These are phyloP conservation scores for Muscidifurax raptorellus DNA, from an alignment of 1,140 invertebrate species.

Conservation along the genomic window DNA sequence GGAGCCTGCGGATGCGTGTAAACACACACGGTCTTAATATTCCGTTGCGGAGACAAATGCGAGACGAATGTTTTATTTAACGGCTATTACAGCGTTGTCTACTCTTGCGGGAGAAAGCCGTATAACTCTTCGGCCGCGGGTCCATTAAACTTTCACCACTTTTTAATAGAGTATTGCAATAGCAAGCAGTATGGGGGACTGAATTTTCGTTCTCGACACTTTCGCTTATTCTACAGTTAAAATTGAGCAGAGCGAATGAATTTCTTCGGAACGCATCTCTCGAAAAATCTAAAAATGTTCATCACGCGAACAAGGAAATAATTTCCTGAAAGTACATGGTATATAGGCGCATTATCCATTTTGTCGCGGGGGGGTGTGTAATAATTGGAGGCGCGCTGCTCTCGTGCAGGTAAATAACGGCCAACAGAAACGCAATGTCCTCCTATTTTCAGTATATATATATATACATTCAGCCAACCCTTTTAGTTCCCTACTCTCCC, in stretches of 20 bases:
- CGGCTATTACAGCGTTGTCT: neutral
- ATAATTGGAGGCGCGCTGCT: neutral
- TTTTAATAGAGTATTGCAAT: constrained; percentile 44
- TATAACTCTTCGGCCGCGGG: constrained; percentile 35
- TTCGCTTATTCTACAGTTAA: too few relatives aligned
- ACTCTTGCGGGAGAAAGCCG: neutral
- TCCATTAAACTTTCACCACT: constrained; percentile 49
- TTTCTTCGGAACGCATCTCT: too few relatives aligned
- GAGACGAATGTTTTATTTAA: constrained; percentile 52
- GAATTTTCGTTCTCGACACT: constrained; percentile 19
- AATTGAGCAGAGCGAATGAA: too few relatives aligned
- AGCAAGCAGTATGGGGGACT: neutral
- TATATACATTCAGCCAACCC: neutral
- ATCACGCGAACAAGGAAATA: neutral
- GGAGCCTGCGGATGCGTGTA: neutral
- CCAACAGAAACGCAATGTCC: neutral
- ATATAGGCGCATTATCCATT: neutral
- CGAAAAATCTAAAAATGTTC: neutral
- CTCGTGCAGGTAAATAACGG: neutral
- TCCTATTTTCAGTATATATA: neutral
- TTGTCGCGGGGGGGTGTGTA: neutral
- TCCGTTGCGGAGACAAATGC: constrained; percentile 43
- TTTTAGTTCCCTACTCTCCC: neutral
- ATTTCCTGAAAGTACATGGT: neutral
- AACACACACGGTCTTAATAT: constrained; percentile 42